These are phyloP conservation scores for Prietella phreatophila DNA, from an alignment of 2,113 vertebrate genomes.

Conservation along the genomic window DNA sequence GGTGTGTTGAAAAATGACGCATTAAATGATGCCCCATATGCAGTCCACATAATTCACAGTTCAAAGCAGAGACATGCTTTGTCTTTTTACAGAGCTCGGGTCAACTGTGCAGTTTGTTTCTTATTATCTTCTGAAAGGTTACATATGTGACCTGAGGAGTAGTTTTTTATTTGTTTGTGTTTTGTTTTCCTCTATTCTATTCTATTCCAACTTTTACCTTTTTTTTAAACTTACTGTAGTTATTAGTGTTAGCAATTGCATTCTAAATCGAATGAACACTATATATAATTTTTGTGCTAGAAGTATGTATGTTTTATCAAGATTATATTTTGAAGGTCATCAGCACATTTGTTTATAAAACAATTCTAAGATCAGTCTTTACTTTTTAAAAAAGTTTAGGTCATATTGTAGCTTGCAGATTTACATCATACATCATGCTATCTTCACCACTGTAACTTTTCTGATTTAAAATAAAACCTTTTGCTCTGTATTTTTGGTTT, in stretches of 20 bases:
- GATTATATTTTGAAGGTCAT: not conserved
- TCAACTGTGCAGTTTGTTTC: not conserved
- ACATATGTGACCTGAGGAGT: not conserved
- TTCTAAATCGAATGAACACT: not conserved
- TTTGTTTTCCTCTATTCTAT: not conserved
- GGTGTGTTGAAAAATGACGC: not conserved
- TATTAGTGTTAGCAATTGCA: not conserved
- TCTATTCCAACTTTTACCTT: no score
- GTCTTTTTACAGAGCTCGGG: not conserved
- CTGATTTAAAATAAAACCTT: slow-evolving; percentile 2
- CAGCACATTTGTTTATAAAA: not conserved
- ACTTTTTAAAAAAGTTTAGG: not conserved
- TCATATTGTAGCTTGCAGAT: not conserved
- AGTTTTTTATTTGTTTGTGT: not conserved
- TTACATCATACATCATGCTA: not conserved
- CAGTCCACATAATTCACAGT: not conserved
- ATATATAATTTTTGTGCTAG: not conserved
- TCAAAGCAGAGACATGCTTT: not conserved
- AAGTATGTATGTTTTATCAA: not conserved
- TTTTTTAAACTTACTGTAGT: not conserved
- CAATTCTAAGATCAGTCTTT: not conserved
- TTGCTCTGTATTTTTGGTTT: not conserved
- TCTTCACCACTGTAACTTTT: not conserved
- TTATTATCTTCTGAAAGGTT: not conserved
- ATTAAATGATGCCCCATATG: not conserved